Evolutionary conservation across 2,113 vertebrate species (phyloP).

Genomic region (Ageneiosus marmoratus): DNA sequence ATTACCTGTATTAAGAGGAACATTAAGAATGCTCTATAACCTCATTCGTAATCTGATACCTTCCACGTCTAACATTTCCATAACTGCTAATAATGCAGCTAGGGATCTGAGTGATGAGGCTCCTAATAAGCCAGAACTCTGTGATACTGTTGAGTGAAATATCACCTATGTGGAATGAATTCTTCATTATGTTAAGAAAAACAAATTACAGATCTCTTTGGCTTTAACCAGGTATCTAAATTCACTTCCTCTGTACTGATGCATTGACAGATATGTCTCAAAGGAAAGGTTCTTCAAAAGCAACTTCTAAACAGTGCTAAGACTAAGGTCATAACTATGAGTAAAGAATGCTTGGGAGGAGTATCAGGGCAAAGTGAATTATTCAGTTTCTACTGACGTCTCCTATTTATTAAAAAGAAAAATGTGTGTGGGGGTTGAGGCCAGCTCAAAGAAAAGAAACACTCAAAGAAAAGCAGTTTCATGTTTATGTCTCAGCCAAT

Average conservation of each 20-base stretch:
- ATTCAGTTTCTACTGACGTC: neutral
- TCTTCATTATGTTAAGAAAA: constrained; percentile 2
- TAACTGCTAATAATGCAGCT: neutral
- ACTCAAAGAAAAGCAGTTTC: neutral
- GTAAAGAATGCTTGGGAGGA: neutral
- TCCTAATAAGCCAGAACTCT: neutral
- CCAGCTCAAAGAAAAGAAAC: neutral
- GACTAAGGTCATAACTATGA: neutral
- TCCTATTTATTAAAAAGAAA: neutral
- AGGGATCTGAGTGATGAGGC: neutral
- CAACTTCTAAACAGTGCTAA: neutral
- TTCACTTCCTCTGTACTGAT: neutral
- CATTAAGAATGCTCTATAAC: neutral
- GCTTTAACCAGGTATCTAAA: neutral
- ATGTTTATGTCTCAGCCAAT: neutral
- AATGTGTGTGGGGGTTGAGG: neutral
- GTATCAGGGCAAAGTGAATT: neutral
- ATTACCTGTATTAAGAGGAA: neutral
- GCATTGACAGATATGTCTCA: neutral
- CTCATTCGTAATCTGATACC: neutral
- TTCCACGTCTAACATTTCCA: neutral
- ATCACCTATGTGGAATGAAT: neutral
- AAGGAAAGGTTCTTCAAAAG: neutral
- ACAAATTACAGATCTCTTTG: neutral
- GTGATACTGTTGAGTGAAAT: neutral